Evolutionary conservation across 2,888 invertebrate species (phyloP).

Genomic region (Torymus aiolomorphi): DNA sequence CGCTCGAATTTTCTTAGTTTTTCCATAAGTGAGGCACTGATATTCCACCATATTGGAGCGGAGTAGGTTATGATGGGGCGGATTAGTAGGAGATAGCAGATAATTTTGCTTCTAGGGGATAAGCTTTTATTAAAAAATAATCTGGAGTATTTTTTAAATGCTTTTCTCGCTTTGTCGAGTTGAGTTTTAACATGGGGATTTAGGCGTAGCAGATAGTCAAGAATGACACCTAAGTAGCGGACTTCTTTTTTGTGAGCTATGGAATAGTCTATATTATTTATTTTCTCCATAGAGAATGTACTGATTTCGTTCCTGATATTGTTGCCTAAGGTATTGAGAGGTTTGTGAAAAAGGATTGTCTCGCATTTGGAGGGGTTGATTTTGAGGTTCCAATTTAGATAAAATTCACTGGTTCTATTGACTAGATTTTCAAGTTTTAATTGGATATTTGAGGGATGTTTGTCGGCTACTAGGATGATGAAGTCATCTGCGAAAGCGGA

Average conservation of each 20-base stretch:
- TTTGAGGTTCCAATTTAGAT: slow-evolving; percentile 17
- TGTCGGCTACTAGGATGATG: too few relatives aligned
- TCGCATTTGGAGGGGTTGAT: slow-evolving; percentile 35
- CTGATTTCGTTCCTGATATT: neutral
- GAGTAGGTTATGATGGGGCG: slow-evolving; percentile 22
- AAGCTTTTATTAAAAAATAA: slow-evolving; percentile 9
- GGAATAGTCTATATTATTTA: too few relatives aligned
- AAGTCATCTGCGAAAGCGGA: too few relatives aligned
- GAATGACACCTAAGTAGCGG: slow-evolving; percentile 12
- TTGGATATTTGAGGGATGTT: slow-evolving; percentile 30
- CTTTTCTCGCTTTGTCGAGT: too few relatives aligned
- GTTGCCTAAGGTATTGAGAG: neutral
- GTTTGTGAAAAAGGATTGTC: slow-evolving; percentile 19
- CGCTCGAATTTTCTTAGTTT: slow-evolving; percentile 10
- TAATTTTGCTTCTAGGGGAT: slow-evolving; percentile 2
- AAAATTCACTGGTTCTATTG: neutral
- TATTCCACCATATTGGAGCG: too few relatives aligned
- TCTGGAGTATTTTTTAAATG: neutral
- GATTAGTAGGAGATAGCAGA: slow-evolving; percentile 25
- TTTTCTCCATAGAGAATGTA: too few relatives aligned
- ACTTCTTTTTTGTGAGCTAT: slow-evolving; percentile 8
- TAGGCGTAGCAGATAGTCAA: slow-evolving; percentile 11
- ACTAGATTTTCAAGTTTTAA: slow-evolving; percentile 1
- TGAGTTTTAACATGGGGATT: slow-evolving; percentile 19
- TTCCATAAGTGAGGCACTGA: neutral